phyloP scores from a whole-genome alignment of 2,113 vertebrate genomes.

The Pluvialis apricaria region DNA sequence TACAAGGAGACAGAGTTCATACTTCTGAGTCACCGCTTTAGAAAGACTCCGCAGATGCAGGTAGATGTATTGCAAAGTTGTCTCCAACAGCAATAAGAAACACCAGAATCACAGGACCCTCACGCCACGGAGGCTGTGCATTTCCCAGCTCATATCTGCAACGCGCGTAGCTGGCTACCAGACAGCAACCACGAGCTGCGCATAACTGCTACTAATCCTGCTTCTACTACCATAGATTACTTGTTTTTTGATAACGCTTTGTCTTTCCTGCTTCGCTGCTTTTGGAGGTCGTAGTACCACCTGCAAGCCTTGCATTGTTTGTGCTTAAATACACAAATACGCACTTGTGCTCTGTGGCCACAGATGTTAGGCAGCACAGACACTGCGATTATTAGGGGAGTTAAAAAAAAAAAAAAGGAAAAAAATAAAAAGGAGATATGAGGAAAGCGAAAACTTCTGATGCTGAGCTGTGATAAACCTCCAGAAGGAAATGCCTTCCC shows the following conservation, averaged over 20 bases:
- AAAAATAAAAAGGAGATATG: neutral
- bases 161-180: neutral
- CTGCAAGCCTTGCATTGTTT: neutral
- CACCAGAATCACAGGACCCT: neutral
- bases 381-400: rapidly evolving
- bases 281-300: neutral
- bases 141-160: neutral
- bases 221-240: neutral
- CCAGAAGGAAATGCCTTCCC: neutral
- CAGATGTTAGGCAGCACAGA: neutral
- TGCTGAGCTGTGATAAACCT: neutral
- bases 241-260: neutral
- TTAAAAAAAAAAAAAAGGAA: neutral
- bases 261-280: neutral
- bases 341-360: neutral
- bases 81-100: neutral
- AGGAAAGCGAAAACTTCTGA: neutral
- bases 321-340: neutral
- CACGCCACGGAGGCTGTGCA: too few relatives aligned
- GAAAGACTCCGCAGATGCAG: neutral
- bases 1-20: neutral
- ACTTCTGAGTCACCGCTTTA: slow-evolving; percentile 16
- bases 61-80: slow-evolving; percentile 22
- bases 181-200: neutral
- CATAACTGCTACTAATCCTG: neutral